Percentiles rank a stretch among this genome's conserved stretches.
Evolutionary conservation across 2,888 invertebrate species (phyloP).

Genomic region (Heliconius charithonia): DNA sequence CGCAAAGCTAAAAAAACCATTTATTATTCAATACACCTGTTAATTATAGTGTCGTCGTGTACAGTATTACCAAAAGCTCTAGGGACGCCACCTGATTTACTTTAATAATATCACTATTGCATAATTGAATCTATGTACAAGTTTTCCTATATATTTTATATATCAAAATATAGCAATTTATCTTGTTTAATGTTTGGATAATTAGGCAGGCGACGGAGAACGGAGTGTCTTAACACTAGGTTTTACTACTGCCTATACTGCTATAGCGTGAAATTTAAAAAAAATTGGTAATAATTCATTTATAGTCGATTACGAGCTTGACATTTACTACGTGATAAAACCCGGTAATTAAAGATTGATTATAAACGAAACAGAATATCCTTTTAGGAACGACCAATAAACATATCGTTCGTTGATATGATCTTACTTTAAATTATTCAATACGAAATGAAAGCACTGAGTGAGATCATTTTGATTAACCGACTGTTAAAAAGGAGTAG

Average conservation of each 20-base stretch:
- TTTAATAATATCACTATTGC: slow-evolving; percentile 5
- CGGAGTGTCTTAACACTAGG: background rate
- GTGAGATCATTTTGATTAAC: slow-evolving; percentile 5
- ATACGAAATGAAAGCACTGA: slow-evolving; percentile 2
- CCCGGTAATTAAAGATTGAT: background rate
- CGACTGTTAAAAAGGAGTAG: background rate
- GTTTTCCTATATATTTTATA: too few relatives aligned
- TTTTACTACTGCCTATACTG: background rate
- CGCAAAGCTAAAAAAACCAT: too few relatives aligned
- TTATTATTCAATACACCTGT: background rate
- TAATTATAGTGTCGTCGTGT: slow-evolving; percentile 1
- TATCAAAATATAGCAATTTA: too few relatives aligned
- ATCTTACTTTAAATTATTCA: slow-evolving; percentile 18
- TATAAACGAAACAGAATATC: slow-evolving; percentile 20
- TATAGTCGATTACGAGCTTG: slow-evolving; percentile 3
- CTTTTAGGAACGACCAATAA: slow-evolving; percentile 10
- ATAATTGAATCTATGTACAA: background rate
- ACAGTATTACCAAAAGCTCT: slow-evolving; percentile 2
- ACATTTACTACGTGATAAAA: slow-evolving; percentile 7
- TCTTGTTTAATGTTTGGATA: too few relatives aligned
- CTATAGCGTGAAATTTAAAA: background rate
- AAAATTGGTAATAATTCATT: background rate
- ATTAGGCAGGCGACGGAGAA: too few relatives aligned
- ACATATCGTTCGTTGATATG: slow-evolving; percentile 14
- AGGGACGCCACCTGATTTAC: slow-evolving; percentile 6